These are phyloP conservation scores for Trichonephila inaurata DNA, from an alignment of 1,140 invertebrate genomes.

Conservation along the genomic window DNA sequence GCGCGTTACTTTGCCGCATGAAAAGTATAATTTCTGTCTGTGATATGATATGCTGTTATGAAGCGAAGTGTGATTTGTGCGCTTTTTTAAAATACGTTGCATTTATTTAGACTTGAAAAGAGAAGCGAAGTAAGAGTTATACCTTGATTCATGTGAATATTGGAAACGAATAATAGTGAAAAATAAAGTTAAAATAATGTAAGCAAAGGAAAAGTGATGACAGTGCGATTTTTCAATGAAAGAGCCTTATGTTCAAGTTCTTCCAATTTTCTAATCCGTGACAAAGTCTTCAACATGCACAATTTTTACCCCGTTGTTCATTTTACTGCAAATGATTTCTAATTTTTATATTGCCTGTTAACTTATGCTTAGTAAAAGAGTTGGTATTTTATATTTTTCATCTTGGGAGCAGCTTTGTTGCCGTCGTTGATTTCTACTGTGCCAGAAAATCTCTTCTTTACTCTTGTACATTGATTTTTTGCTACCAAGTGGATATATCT, in stretches of 20 bases:
- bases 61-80: constrained; percentile 21
- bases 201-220: not conserved
- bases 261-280: constrained; percentile 60
- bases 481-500: not conserved
- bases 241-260: constrained; percentile 64
- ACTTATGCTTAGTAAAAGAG: not conserved
- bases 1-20: not conserved
- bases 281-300: constrained; percentile 41
- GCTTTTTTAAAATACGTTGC: constrained; percentile 15
- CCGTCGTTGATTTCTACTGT: not conserved
- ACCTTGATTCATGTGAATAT: not conserved
- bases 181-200: not conserved
- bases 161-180: not conserved
- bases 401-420: not conserved
- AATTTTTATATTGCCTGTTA: constrained; percentile 63
- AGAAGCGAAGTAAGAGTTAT: not conserved
- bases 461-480: not conserved
- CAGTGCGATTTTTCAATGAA: not conserved
- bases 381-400: not conserved
- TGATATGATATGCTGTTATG: constrained; percentile 27
- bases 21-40: constrained; percentile 57
- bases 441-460: not conserved
- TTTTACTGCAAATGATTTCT: constrained; percentile 61
- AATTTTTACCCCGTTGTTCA: constrained; percentile 64
- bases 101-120: not conserved